Base-by-base conservation (phyloP, 2,888 invertebrate genomes). In the Priocnemis perturbator region DNA sequence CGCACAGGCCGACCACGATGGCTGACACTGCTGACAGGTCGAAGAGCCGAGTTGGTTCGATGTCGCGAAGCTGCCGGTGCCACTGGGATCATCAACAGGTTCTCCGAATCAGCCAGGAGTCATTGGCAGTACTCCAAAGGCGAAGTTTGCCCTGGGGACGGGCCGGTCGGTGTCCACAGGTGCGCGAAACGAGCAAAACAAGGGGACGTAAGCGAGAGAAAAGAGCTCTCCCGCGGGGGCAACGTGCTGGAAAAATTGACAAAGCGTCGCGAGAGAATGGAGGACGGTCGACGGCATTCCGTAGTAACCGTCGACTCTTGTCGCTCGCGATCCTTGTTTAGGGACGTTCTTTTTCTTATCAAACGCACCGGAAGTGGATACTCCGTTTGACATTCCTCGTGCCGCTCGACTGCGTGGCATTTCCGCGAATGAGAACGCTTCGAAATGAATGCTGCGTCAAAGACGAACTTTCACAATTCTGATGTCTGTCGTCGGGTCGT, bases 41-140 rank as follows among this genome's bases (percentile, higher is more conserved):
- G 7, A 37, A 37, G 37, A 9, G 14, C 37, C 37, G 37, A 26
- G 3, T 26, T 26, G 3, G 47, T 3, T 4, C 17, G 17, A 9
- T 50, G n/a, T 50, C 50, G 50, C 50, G n/a, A 50, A 17, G 15
- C 47, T 11, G 11, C 4, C 47, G 17, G n/a, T n/a, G 17, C 17
- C 50, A 4, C 19, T n/a, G 60, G 71, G 74, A 74, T 83, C 83
- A 83, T 83, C 83, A 83, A 83, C 83, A 83, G 83, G 83, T 83
- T 73, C 72, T 79, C 72, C 76, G 71, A 79, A 79, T 80, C 79
- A 79, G 82, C 74, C 77, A 81, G 71, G 68, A 78, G 81, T 85
- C 82, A 83, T 82, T 85, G 85, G 85, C 85, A 83, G 67, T 65
- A 73, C 75, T 85, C 85, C 85, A 85, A 81, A 76, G 73, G 64